These are phyloP conservation scores for Resseliella maxima DNA, from an alignment of 2,888 invertebrate species.

Conservation along the genomic window DNA sequence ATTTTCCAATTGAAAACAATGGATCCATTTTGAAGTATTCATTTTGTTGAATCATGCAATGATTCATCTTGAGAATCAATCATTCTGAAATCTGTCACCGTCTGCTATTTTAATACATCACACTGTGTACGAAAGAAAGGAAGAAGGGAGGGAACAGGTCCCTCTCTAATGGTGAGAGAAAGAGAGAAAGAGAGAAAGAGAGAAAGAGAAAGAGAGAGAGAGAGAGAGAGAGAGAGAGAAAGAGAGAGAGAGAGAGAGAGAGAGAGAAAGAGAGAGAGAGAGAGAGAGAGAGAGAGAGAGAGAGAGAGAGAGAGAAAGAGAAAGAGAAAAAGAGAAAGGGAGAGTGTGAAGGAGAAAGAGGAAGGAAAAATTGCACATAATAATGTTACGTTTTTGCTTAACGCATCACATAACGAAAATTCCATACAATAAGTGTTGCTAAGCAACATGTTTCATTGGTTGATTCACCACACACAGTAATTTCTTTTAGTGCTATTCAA, in stretches of 20 bases:
- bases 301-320: too few relatives aligned
- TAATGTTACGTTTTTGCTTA: neutral
- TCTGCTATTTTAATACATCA: constrained; percentile 22
- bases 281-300: too few relatives aligned
- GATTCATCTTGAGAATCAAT: constrained; percentile 16
- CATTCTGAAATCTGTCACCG: constrained; percentile 4
- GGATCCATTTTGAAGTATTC: neutral
- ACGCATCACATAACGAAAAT: neutral
- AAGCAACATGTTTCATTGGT: neutral
- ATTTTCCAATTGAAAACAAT: neutral
- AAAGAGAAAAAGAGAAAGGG: neutral
- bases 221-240: too few relatives aligned
- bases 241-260: too few relatives aligned
- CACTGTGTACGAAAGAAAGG: neutral
- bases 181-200: too few relatives aligned
- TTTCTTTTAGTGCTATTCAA: neutral
- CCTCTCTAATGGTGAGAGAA: too few relatives aligned
- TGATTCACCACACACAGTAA: neutral
- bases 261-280: too few relatives aligned
- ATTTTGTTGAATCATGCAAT: neutral
- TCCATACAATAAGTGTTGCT: neutral
- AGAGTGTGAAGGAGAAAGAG: too few relatives aligned
- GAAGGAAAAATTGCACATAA: too few relatives aligned
- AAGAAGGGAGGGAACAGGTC: too few relatives aligned
- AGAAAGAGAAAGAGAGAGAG: too few relatives aligned